Evolutionary conservation across 64 coral and sea anemone species (phyloP).

Genomic region (Stylophora pistillata): DNA sequence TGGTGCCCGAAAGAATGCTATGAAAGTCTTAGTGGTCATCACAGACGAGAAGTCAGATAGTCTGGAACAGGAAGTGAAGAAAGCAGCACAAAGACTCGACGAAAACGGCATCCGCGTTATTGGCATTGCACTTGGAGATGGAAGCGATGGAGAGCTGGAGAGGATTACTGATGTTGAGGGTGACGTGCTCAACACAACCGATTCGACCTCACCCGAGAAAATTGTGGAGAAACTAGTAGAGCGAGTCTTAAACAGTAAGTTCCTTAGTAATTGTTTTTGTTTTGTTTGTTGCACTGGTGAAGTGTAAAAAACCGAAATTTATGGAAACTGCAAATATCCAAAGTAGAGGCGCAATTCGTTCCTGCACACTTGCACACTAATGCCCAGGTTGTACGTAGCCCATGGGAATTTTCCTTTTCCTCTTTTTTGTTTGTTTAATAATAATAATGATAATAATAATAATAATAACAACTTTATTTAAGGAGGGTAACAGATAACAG

Average conservation of each 20-base stretch:
- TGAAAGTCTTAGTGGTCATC: conserved; percentile 70
- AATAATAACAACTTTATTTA: too few species aligned
- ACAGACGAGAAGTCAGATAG: conserved; percentile 63
- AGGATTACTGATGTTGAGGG: conserved; percentile 36
- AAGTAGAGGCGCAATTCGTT: too few species aligned
- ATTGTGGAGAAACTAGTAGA: conserved; percentile 70
- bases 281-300: neutral
- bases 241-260: conserved; percentile 49
- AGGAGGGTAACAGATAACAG: too few species aligned
- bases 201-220: conserved; percentile 48
- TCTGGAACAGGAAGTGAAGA: conserved; percentile 14
- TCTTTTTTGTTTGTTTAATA: too few species aligned
- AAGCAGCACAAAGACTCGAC: conserved; percentile 22
- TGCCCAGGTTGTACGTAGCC: too few species aligned
- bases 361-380: too few species aligned
- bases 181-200: conserved; percentile 49
- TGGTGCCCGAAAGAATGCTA: conserved; percentile 33
- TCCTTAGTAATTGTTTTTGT: neutral
- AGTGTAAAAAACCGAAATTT: too few species aligned
- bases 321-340: too few species aligned
- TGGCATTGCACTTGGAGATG: conserved; percentile 65
- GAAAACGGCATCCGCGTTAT: conserved; percentile 51
- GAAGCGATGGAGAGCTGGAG: conserved; percentile 41
- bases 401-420: too few species aligned
- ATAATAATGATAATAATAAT: too few species aligned